Conservation (phyloP, 2,888 invertebrate genomes). For the Parapristionchus giblindavisi region DNA sequence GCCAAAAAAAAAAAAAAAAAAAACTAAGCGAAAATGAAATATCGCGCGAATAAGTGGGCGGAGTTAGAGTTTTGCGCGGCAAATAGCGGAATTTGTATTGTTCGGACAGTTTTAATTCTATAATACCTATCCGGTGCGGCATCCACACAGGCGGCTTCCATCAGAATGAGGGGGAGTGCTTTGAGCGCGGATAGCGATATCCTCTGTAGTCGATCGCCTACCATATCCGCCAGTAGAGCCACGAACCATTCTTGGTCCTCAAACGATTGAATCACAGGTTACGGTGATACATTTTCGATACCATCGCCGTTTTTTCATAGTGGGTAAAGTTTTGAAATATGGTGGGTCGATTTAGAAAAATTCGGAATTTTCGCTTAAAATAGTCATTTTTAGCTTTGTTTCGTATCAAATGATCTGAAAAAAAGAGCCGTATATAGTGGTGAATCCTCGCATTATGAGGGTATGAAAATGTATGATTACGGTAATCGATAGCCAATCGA, state of each 20-base stretch:
- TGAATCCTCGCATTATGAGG: neutral
- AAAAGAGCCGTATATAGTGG: neutral
- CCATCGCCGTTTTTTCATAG: neutral
- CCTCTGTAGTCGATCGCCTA: neutral
- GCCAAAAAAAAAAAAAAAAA: too few species aligned
- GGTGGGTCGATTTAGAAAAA: neutral
- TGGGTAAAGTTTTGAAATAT: neutral
- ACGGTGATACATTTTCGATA: neutral
- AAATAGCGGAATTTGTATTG: too few species aligned
- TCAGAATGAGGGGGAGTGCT: conserved; percentile 21
- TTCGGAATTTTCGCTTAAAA: neutral
- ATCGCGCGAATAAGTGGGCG: too few species aligned
- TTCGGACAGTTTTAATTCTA: too few species aligned
- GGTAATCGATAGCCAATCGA: too few species aligned
- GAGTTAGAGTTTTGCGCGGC: too few species aligned
- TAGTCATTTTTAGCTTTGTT: too few species aligned
- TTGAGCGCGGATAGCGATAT: conserved; percentile 8
- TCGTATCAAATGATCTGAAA: too few species aligned
- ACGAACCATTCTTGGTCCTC: conserved; percentile 29
- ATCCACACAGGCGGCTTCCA: conserved; percentile 15
- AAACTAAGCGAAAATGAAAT: too few species aligned
- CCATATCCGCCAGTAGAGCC: conserved; percentile 31
- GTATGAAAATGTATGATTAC: neutral
- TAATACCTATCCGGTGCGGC: neutral
- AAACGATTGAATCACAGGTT: neutral